Conservation (phyloP, 2,797 vertebrate genomes). For the Anguilla megastoma region DNA sequence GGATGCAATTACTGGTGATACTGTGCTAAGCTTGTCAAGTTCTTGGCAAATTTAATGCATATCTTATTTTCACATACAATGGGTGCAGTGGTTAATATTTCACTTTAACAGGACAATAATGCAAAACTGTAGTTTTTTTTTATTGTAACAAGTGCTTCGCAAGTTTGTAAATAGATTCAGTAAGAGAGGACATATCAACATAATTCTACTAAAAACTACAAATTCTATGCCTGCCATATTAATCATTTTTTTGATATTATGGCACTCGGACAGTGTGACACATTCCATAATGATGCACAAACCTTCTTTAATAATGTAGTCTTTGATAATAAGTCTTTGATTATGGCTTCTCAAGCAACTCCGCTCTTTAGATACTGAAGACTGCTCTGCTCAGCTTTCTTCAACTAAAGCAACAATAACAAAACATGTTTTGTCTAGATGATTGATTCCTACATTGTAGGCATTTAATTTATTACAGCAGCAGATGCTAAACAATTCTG, state of each 20-base stretch:
- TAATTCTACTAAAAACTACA: neutral
- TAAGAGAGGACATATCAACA: neutral
- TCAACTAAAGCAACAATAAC: neutral
- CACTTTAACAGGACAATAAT: neutral
- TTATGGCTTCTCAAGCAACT: neutral
- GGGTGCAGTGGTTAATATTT: neutral
- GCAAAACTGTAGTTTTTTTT: neutral
- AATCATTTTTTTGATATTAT: constrained; percentile 28
- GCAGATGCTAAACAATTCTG: neutral
- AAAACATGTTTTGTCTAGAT: neutral
- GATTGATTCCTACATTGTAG: neutral
- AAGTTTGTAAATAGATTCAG: neutral
- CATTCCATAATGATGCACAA: constrained; percentile 20
- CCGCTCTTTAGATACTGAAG: neutral
- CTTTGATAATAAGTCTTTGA: neutral
- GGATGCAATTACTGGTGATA: constrained; percentile 58
- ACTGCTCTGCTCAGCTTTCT: neutral
- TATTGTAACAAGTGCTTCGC: neutral
- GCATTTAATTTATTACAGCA: neutral
- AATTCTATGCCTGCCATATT: neutral
- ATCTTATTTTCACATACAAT: constrained; percentile 1
- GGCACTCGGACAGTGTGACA: constrained; percentile 22
- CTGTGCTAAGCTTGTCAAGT: constrained; percentile 60
- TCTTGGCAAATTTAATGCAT: neutral
- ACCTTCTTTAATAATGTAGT: neutral